Percentiles rank a stretch among this genome's conserved stretches.
Conservation (phyloP, 1,140 invertebrate genomes). For the Propsilocerus akamusi region DNA sequence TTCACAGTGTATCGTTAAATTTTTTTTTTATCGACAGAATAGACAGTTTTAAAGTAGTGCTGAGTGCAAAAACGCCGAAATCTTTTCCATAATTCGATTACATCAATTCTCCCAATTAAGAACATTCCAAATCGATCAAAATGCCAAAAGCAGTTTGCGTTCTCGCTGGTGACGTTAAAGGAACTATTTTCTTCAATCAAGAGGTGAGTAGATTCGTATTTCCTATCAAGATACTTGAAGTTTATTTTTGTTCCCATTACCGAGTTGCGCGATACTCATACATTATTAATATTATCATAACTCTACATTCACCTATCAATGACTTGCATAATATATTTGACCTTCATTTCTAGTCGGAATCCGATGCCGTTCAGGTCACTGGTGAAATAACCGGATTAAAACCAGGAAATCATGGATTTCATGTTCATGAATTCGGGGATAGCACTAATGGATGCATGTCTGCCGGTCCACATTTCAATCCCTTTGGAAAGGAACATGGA, state of each 20-base stretch:
- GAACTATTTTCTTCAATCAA: constrained; percentile 62
- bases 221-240: neutral
- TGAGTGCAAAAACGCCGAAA: neutral
- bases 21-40: too few species aligned
- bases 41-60: too few species aligned
- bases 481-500: constrained; percentile 65
- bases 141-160: constrained; percentile 63
- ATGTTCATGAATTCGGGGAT: constrained; percentile 94
- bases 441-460: constrained; percentile 91
- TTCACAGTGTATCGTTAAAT: too few species aligned
- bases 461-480: constrained; percentile 93
- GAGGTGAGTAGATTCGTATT: constrained; percentile 31
- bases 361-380: constrained; percentile 38
- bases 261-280: neutral
- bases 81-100: neutral
- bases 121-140: neutral
- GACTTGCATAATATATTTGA: neutral
- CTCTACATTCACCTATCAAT: too few species aligned
- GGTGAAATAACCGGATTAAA: constrained; percentile 51
- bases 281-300: neutral
- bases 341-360: constrained; percentile 23
- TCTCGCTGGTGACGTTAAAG: constrained; percentile 63
- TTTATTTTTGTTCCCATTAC: neutral
- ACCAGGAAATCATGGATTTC: constrained; percentile 67
- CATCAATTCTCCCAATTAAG: neutral